A percentile compares a stretch with the other conserved stretches of the same genome.
Evolutionary conservation across 2,888 invertebrate genomes (phyloP).

Genomic region (Rhagonycha fulva): DNA sequence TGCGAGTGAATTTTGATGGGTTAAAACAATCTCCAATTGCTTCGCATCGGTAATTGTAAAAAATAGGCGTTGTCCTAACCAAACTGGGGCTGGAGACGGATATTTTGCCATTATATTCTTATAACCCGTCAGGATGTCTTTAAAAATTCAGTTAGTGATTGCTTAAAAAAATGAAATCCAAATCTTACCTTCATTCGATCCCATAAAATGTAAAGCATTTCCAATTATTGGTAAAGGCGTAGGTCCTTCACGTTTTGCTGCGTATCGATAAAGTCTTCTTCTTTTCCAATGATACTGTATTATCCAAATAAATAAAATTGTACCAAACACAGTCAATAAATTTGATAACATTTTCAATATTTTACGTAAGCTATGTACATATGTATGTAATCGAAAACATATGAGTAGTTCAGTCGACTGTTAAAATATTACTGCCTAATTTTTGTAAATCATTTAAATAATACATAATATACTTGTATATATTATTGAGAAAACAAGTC

Average conservation of each 20-base stretch:
- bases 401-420: too few relatives aligned
- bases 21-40: background rate
- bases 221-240: slow-evolving; percentile 39
- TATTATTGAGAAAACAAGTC: too few relatives aligned
- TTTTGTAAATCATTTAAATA: too few relatives aligned
- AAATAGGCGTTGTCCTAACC: background rate
- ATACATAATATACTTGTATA: too few relatives aligned
- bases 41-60: background rate
- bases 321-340: background rate
- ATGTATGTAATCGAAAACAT: too few relatives aligned
- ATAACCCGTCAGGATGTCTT: background rate
- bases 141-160: background rate
- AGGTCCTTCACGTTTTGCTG: slow-evolving; percentile 37
- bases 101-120: slow-evolving; percentile 23
- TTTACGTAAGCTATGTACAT: background rate
- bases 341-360: background rate
- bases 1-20: background rate
- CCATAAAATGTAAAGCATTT: slow-evolving; percentile 36
- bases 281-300: background rate
- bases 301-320: background rate
- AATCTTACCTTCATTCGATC: slow-evolving; percentile 25
- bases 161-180: background rate
- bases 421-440: too few relatives aligned
- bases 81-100: slow-evolving; percentile 13
- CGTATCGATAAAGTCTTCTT: background rate